phyloP scores from a whole-genome alignment of 1,140 invertebrate species.

The Ceratina australensis region DNA sequence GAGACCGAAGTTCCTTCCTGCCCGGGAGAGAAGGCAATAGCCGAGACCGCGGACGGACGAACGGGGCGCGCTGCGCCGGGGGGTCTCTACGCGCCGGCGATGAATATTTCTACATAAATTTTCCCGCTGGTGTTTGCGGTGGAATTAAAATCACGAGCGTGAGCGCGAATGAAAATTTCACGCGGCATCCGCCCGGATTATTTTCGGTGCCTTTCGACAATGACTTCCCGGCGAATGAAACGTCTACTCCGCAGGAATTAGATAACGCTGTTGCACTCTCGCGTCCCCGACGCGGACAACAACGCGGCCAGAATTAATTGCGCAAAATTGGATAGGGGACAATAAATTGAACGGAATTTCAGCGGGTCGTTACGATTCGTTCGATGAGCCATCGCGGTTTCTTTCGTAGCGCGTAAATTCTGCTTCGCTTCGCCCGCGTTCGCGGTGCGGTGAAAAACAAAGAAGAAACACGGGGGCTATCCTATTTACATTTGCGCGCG shows the following conservation, averaged over 20 bases:
- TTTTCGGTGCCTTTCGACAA: slow-evolving; percentile 3
- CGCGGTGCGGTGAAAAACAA: too few species aligned
- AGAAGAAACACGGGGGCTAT: too few species aligned
- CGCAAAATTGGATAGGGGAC: too few species aligned
- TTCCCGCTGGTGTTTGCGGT: slow-evolving; percentile 24
- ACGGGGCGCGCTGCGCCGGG: not conserved
- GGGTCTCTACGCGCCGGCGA: slow-evolving; percentile 12
- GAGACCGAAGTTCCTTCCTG: slow-evolving; percentile 41
- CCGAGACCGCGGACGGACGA: not conserved
- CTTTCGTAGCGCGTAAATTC: too few species aligned
- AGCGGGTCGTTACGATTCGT: too few species aligned
- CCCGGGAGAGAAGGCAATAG: not conserved
- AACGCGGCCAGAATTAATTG: too few species aligned
- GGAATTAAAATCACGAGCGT: slow-evolving; percentile 40
- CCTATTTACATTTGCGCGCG: too few species aligned
- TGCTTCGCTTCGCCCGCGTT: too few species aligned
- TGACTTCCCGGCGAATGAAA: not conserved
- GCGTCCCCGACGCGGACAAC: too few species aligned
- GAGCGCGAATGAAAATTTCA: slow-evolving; percentile 26
- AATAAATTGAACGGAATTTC: too few species aligned
- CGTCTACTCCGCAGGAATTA: not conserved
- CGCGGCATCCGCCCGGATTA: not conserved
- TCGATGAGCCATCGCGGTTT: too few species aligned
- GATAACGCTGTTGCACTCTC: not conserved
- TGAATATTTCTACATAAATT: slow-evolving; percentile 55